Evolutionary conservation across 2,888 invertebrate genomes (phyloP), one percentile per base, ranked within the genome.

Genomic region (Oligia fasciuncula): DNA sequence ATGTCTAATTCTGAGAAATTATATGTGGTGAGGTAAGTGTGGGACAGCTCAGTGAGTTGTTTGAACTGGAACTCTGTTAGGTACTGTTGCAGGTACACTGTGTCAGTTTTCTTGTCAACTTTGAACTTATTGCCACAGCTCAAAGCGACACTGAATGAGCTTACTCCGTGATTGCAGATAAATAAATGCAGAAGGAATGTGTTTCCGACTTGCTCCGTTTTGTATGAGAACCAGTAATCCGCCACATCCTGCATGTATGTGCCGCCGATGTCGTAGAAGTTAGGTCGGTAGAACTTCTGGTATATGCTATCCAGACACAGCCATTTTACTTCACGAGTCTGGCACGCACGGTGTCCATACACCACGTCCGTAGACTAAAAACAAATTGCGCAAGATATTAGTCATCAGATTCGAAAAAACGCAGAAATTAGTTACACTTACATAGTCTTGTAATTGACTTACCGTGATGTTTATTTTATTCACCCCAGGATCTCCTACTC

Each of bases 251-350:
- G 89, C 51, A 93, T 91, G 78, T 95, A 95, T 0, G 96, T 95
- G 49, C 96, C 95, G 19, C 97, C 97, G 43, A 96, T 92, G 71
- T 96, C 95, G 78, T 96, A 96, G 35, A 93, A 91, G 83, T 95
- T 94, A 0, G 95, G 94, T 9, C 96, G 90, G 76, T 95, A 90
- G 6, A 96, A 91, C 87, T 96, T 96, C 62, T 93, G 90, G 81
- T 95, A 95, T 19, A 96, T 89, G 46, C 94, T 89, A 19, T 93
- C 92, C 0, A 97, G 65, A 76, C 94, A 92, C 46, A 97, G 84
- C 95, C 95, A 96, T 77, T 92, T 94, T 0, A 92, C 95, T 54
- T 95, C 92, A 2, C 87, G 87, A 3, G 96, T 95, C 88, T 94
- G 94, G 77, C 94, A 93, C 2, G 87, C 83, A 40, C 92, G 91